Evolutionary conservation across 2,888 invertebrate genomes (phyloP), one percentile per base, ranked within the genome.

Genomic region (Muscina levida): DNA sequence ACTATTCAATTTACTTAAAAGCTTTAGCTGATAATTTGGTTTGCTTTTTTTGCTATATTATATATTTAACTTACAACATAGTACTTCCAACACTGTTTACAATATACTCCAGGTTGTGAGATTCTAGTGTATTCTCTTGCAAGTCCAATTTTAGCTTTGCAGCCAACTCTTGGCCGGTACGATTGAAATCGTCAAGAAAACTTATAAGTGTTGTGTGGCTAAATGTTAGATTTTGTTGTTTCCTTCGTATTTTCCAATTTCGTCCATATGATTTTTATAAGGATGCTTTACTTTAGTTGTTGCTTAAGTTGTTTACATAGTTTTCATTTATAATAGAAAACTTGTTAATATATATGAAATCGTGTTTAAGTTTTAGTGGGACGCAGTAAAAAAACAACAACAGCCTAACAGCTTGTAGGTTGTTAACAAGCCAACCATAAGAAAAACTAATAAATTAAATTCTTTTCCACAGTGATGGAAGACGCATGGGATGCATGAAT

Each of bases 161-260:
- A 37, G 85, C 57, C 78, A 89, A 82, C 56, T 87, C 87, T 77
- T 87, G 86, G 65, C 87, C 89, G 37, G 88, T 88, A n/a, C 84
- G 76, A 68, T 89, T 89, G 82, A 87, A 89, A 13, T 86, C 87
- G 57, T 86, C 85, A 46, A 89, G 86, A 81, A 89, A 89, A 68
- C 87, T 86, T 72, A 86, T 82, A 37, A 89, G 86, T 22, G 88
- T 87, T 44, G 85, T 87, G 71, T 88, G 88, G 75, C 86, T 87
- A 76, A 89, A 89, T 51, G 89, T 87, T 0, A 90, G 89, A 85
- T 89, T 89, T 6, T 89, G 82, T 70, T 89, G 89, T 74, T 87
- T 88, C 59, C 90, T 85, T 0, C 89, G 86, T 46, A 87, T 84
- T 80, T 89, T 89, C 89, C 89, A 89, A n/a, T n/a, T n/a, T n/a